These are phyloP conservation scores for Octopus sinensis DNA, from an alignment of 1,140 invertebrate species.

Conservation along the genomic window DNA sequence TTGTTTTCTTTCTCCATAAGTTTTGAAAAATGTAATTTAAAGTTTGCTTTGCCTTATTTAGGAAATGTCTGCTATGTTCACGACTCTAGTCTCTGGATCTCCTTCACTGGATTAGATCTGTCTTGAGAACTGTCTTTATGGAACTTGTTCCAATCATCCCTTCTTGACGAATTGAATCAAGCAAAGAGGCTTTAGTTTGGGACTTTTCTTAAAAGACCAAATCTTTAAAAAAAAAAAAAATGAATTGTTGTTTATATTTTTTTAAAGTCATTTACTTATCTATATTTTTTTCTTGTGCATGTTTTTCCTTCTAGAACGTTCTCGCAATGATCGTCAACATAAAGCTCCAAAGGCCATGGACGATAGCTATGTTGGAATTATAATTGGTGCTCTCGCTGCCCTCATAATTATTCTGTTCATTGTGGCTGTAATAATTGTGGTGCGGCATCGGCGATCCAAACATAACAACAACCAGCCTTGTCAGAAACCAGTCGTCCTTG, in stretches of 20 bases:
- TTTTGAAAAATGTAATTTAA: too few relatives aligned
- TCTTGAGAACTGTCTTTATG: too few relatives aligned
- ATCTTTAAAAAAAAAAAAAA: too few relatives aligned
- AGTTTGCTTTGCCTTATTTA: too few relatives aligned
- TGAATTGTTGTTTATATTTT: neutral
- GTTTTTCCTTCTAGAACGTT: neutral
- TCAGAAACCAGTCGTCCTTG: slow-evolving; percentile 41
- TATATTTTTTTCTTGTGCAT: neutral
- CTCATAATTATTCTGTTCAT: slow-evolving; percentile 73
- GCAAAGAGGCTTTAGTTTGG: too few relatives aligned
- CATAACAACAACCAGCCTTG: slow-evolving; percentile 66
- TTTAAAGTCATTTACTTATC: neutral
- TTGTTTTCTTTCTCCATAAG: too few relatives aligned
- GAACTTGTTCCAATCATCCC: too few relatives aligned
- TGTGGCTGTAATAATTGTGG: slow-evolving; percentile 72
- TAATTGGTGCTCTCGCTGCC: slow-evolving; percentile 75
- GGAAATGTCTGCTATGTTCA: too few relatives aligned
- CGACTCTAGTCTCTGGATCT: too few relatives aligned
- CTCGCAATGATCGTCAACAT: slow-evolving; percentile 23
- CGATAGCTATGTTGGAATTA: slow-evolving; percentile 73
- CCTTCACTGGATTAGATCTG: too few relatives aligned
- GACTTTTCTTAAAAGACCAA: too few relatives aligned
- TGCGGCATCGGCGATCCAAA: slow-evolving; percentile 73
- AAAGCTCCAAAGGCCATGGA: slow-evolving; percentile 53
- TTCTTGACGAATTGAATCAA: too few relatives aligned